Percentiles rank a stretch among this genome's conserved stretches.
Evolutionary conservation across 2,113 vertebrate species (phyloP).

Genomic region (Sebastes fasciatus): DNA sequence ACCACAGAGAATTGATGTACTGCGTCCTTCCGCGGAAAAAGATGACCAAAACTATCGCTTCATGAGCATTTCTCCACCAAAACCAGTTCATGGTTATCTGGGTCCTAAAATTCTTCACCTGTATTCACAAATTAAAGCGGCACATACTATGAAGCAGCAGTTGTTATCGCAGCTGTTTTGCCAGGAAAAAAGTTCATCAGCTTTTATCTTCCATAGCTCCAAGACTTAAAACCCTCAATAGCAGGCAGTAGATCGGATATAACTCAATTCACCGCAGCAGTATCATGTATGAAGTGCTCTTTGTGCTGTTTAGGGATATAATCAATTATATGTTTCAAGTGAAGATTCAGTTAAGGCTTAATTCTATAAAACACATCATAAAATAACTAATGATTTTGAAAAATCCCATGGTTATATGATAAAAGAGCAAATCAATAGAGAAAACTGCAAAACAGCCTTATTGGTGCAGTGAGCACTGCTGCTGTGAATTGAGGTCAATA

Average conservation of each 20-base stretch:
- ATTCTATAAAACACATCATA: background rate
- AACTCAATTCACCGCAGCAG: slow-evolving; percentile 62
- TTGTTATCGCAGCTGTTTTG: slow-evolving; percentile 1
- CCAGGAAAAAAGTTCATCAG: background rate
- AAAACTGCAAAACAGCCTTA: background rate
- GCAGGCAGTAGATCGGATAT: background rate
- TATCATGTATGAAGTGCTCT: background rate
- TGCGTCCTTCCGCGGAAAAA: slow-evolving; percentile 1
- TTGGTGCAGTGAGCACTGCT: slow-evolving; percentile 39
- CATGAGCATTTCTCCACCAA: slow-evolving; percentile 32
- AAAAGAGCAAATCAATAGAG: background rate
- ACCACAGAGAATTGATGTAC: slow-evolving; percentile 23
- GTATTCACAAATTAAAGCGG: slow-evolving; percentile 5
- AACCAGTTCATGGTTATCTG: slow-evolving; percentile 16
- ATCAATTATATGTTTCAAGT: background rate
- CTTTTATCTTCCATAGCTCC: background rate
- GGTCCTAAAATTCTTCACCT: slow-evolving; percentile 5
- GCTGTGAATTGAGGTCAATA: slow-evolving; percentile 53
- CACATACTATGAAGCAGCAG: background rate
- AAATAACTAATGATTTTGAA: background rate
- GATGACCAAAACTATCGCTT: slow-evolving; percentile 20
- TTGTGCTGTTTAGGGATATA: slow-evolving; percentile 2
- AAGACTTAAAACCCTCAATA: background rate
- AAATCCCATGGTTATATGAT: background rate
- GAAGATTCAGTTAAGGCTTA: background rate